These are phyloP conservation scores for Metopolophium dirhodum DNA, from an alignment of 1,140 invertebrate species.

Conservation along the genomic window DNA sequence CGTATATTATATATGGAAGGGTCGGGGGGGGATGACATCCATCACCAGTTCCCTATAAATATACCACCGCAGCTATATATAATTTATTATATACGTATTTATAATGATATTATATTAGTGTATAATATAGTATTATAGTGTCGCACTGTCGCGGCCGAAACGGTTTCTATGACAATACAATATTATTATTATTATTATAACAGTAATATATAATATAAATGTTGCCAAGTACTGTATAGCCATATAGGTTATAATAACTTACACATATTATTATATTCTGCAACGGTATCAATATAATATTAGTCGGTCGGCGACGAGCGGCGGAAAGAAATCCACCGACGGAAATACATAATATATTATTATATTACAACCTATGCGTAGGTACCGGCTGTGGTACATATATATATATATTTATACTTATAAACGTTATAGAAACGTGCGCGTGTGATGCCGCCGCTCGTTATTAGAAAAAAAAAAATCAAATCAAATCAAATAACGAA, in stretches of 20 bases:
- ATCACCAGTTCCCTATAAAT: not conserved
- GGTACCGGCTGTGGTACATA: not conserved
- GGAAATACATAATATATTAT: constrained; percentile 13
- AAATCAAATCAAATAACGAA: constrained; percentile 5
- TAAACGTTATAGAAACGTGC: not conserved
- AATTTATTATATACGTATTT: not conserved
- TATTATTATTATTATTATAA: not conserved
- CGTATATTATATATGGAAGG: not conserved
- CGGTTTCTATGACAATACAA: not conserved
- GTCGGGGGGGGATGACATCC: not conserved
- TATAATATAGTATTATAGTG: too few species aligned
- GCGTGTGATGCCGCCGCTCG: not conserved
- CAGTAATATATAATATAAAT: not conserved
- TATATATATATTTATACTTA: not conserved
- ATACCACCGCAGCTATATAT: not conserved
- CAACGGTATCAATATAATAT: not conserved
- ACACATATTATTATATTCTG: not conserved
- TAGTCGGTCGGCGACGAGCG: not conserved
- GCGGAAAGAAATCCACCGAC: not conserved
- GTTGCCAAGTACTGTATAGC: not conserved
- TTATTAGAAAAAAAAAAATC: not conserved
- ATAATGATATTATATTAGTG: too few species aligned
- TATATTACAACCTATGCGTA: not conserved
- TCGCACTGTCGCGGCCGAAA: not conserved
- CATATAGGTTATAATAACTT: not conserved